Conservation (phyloP, 2,888 invertebrate genomes). For the Apoderus coryli region DNA sequence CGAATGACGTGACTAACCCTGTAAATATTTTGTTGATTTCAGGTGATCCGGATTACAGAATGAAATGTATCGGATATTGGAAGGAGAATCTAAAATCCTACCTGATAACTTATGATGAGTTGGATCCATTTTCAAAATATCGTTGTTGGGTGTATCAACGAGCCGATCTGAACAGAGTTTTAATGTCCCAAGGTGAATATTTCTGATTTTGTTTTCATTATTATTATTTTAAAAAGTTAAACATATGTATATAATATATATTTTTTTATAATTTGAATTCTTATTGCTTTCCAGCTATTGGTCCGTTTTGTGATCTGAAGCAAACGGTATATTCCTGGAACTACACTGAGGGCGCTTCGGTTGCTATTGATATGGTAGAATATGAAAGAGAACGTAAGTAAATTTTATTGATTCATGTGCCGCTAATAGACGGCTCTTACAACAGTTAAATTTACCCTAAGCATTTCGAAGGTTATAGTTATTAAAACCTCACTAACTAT, state of each 20-base stretch:
- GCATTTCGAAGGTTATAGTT: too few species aligned
- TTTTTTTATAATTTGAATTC: conserved; percentile 3
- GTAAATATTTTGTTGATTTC: conserved; percentile 20
- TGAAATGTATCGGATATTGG: conserved; percentile 97
- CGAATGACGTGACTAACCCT: too few species aligned
- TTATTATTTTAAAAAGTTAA: neutral
- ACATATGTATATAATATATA: conserved; percentile 4
- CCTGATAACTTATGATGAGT: conserved; percentile 87
- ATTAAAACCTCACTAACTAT: too few species aligned
- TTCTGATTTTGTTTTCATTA: neutral
- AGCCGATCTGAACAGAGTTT: conserved; percentile 78
- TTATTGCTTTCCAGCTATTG: conserved; percentile 53
- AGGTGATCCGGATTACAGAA: conserved; percentile 84
- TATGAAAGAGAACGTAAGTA: conserved; percentile 76
- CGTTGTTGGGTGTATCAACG: conserved; percentile 97
- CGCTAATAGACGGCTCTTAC: too few species aligned
- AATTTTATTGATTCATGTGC: conserved; percentile 6
- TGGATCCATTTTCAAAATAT: conserved; percentile 90
- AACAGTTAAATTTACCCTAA: too few species aligned
- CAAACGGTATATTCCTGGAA: conserved; percentile 85
- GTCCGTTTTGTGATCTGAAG: conserved; percentile 77
- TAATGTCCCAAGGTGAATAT: conserved; percentile 49
- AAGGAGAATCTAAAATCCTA: conserved; percentile 96
- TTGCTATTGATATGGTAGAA: conserved; percentile 80
- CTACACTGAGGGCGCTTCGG: conserved; percentile 84